A percentile compares a stretch with the other conserved stretches of the same genome.
Conservation (phyloP, 2,888 invertebrate species). For the Phasia obesa region DNA sequence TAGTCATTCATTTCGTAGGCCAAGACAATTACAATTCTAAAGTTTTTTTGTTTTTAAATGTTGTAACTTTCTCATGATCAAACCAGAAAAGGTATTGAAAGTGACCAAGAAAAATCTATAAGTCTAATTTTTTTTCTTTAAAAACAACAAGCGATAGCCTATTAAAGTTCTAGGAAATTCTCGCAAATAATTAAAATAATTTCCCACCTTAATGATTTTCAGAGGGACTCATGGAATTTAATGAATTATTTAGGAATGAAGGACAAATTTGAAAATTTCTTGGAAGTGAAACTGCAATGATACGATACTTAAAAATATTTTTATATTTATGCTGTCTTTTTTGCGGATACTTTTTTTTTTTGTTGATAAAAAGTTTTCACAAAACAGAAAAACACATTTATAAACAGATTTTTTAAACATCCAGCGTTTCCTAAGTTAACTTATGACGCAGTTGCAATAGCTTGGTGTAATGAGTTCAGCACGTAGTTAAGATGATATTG, state of each 20-base stretch:
- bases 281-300: too few relatives aligned
- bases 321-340: too few relatives aligned
- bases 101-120: background rate
- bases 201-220: slow-evolving; percentile 48
- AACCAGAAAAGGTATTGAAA: slow-evolving; percentile 27
- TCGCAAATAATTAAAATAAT: slow-evolving; percentile 39
- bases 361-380: too few relatives aligned
- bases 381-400: too few relatives aligned
- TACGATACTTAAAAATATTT: too few relatives aligned
- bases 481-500: too few relatives aligned
- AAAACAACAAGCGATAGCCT: slow-evolving; percentile 48
- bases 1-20: slow-evolving; percentile 32
- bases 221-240: slow-evolving; percentile 13
- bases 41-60: slow-evolving; percentile 52
- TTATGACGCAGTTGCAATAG: too few relatives aligned
- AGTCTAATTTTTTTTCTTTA: slow-evolving; percentile 21
- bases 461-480: too few relatives aligned
- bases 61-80: slow-evolving; percentile 61
- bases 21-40: slow-evolving; percentile 21
- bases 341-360: too few relatives aligned
- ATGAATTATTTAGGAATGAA: slow-evolving; percentile 1
- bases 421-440: too few relatives aligned
- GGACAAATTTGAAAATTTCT: slow-evolving; percentile 31
- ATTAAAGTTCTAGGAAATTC: slow-evolving; percentile 41
- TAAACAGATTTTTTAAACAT: too few relatives aligned